Evolutionary conservation across 2,888 invertebrate genomes (phyloP).

Genomic region (Andrena trimmerana): DNA sequence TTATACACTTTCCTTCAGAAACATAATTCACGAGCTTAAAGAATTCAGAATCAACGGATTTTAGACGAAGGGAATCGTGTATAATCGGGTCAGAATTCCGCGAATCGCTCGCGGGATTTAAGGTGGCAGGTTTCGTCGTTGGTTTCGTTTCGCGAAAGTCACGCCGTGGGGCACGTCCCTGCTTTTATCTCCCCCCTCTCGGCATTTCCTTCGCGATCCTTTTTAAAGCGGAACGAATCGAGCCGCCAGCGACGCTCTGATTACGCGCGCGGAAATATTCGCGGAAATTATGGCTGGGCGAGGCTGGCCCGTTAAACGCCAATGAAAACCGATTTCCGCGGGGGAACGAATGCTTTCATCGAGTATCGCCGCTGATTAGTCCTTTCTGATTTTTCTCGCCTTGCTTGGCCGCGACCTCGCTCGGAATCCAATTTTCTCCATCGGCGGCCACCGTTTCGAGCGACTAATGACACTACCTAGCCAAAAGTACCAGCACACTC

Average conservation of each 20-base stretch:
- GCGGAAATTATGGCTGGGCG: slow-evolving; percentile 34
- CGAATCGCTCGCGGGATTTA: slow-evolving; percentile 25
- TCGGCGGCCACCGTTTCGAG: background rate
- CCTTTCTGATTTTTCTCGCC: slow-evolving; percentile 1
- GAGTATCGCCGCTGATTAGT: slow-evolving; percentile 30
- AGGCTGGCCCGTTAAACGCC: slow-evolving; percentile 37
- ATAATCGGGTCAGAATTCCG: background rate
- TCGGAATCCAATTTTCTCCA: slow-evolving; percentile 17
- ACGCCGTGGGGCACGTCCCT: background rate
- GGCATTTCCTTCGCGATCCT: background rate
- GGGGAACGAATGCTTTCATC: slow-evolving; percentile 10
- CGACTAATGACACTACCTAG: background rate
- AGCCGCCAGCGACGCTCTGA: slow-evolving; percentile 17
- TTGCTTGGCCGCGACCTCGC: background rate
- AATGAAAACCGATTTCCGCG: slow-evolving; percentile 46
- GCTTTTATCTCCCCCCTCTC: background rate
- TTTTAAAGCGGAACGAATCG: slow-evolving; percentile 40
- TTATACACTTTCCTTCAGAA: background rate
- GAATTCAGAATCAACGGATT: background rate
- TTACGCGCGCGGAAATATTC: slow-evolving; percentile 49
- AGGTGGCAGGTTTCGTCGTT: slow-evolving; percentile 21
- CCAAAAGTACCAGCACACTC: no score
- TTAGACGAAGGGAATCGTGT: background rate
- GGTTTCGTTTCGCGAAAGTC: slow-evolving; percentile 25
- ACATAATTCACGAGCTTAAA: background rate